These are phyloP conservation scores for Spicauda simplicius DNA, from an alignment of 2,888 invertebrate species.

Conservation along the genomic window DNA sequence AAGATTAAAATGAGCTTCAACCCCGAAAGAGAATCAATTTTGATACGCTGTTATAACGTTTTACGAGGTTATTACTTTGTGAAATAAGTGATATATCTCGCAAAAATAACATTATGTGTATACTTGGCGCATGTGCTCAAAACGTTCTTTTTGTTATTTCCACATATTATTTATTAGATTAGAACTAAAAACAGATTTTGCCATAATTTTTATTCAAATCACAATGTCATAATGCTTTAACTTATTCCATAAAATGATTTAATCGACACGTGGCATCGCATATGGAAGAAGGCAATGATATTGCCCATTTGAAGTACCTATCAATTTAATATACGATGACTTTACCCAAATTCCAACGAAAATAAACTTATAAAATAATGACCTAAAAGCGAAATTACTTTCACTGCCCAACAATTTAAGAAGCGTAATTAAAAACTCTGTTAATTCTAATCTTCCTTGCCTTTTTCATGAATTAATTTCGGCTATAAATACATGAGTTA, in stretches of 20 bases:
- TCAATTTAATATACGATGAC: background rate
- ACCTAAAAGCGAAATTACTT: conserved; percentile 4
- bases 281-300: background rate
- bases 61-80: background rate
- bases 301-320: background rate
- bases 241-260: too few relatives aligned
- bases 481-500: conserved; percentile 4
- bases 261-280: too few relatives aligned
- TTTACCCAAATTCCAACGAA: background rate
- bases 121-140: too few relatives aligned
- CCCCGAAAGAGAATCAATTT: conserved; percentile 1
- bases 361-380: background rate
- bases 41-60: background rate
- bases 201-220: too few relatives aligned
- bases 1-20: conserved; percentile 8
- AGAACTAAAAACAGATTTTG: too few relatives aligned
- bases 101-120: too few relatives aligned
- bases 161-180: too few relatives aligned
- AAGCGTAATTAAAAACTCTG: conserved; percentile 17
- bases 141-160: too few relatives aligned
- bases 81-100: background rate
- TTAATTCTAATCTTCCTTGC: background rate
- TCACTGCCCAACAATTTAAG: conserved; percentile 1
- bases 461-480: conserved; percentile 1
- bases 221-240: too few relatives aligned